phyloP scores from a whole-genome alignment of 2,113 vertebrate genomes.

The Egretta garzetta region DNA sequence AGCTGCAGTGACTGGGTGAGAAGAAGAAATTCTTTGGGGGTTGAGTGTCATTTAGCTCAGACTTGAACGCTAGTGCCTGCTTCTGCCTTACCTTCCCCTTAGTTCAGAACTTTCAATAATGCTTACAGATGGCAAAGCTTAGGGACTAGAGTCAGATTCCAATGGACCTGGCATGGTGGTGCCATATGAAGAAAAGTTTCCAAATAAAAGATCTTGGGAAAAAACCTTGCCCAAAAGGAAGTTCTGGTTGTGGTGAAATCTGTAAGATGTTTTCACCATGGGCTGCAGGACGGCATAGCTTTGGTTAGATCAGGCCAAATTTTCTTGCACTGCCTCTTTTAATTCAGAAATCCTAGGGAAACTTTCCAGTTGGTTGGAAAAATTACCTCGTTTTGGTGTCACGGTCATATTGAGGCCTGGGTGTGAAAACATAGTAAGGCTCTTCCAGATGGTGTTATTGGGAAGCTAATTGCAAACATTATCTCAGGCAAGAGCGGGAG shows the following conservation, averaged over 20 bases:
- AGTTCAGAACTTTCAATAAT: not conserved
- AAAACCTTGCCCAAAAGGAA: not conserved
- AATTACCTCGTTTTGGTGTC: conserved; percentile 28
- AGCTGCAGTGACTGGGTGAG: accelerated
- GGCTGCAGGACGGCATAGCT: not conserved
- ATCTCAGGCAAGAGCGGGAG: not conserved
- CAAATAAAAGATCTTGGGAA: not conserved
- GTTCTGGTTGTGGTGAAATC: not conserved
- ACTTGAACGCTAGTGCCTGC: not conserved
- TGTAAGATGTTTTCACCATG: not conserved
- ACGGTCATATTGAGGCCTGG: conserved; percentile 7
- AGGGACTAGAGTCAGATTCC: not conserved
- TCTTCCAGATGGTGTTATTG: conserved; percentile 20
- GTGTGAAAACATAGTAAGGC: not conserved
- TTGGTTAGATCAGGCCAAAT: not conserved
- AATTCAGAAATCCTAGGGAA: not conserved
- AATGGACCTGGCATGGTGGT: not conserved
- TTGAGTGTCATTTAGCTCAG: not conserved
- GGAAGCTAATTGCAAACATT: conserved; percentile 3
- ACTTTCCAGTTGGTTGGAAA: conserved; percentile 22
- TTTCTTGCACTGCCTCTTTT: not conserved
- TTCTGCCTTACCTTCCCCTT: not conserved
- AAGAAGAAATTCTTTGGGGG: not conserved
- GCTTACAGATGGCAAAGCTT: not conserved
- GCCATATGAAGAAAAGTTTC: not conserved